These are phyloP conservation scores for Rutilus rutilus DNA, from an alignment of 2,113 vertebrate genomes.

Conservation along the genomic window DNA sequence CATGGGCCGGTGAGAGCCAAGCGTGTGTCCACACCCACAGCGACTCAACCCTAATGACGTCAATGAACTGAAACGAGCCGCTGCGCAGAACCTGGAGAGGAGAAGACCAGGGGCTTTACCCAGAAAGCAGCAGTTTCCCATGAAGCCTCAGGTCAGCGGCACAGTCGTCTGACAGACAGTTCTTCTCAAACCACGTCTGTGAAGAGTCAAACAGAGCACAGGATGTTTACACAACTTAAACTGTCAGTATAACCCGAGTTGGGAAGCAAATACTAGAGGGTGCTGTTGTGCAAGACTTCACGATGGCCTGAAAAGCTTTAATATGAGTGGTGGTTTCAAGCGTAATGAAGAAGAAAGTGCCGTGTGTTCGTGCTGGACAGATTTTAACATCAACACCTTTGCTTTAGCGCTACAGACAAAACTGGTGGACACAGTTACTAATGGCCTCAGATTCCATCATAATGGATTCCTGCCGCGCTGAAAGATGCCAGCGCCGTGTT, in stretches of 20 bases:
- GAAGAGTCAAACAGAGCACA: constrained; percentile 62
- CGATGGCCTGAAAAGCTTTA: neutral
- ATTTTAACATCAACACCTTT: constrained; percentile 14
- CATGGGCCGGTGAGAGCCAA: constrained; percentile 59
- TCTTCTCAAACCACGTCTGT: constrained; percentile 97
- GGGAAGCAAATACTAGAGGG: constrained; percentile 65
- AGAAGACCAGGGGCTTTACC: constrained; percentile 72
- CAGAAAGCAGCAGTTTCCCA: constrained; percentile 88
- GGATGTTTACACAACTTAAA: constrained; percentile 64
- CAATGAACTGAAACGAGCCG: constrained; percentile 56
- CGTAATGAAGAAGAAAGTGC: neutral
- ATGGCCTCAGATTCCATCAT: constrained; percentile 48
- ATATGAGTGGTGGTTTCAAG: neutral
- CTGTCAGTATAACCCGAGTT: constrained; percentile 1
- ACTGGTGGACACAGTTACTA: constrained; percentile 11
- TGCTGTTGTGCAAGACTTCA: constrained; percentile 62
- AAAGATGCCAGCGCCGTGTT: constrained; percentile 56
- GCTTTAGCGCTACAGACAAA: constrained; percentile 3
- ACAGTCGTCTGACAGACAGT: constrained; percentile 95
- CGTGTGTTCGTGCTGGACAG: constrained; percentile 15
- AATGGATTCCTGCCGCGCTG: constrained; percentile 59
- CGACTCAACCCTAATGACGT: constrained; percentile 63
- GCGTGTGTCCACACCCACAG: constrained; percentile 73
- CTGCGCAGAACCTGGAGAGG: neutral
- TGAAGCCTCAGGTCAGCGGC: constrained; percentile 90